Evolutionary conservation across 2,888 invertebrate genomes (phyloP), one percentile per base, ranked within the genome.

Genomic region (Tipula unca): DNA sequence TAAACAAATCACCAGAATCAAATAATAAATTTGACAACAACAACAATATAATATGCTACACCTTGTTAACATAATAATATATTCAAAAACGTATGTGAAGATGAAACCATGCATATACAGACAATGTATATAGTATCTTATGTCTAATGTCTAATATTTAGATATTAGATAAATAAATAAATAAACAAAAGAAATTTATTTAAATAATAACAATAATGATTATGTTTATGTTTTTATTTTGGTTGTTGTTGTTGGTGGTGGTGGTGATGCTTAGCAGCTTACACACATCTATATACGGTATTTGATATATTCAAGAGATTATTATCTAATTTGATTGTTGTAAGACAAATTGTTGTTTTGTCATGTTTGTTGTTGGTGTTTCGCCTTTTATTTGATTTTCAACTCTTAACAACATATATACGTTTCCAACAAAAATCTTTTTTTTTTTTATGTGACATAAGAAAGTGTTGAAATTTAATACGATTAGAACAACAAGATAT

Each of bases 171-270:
- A 69, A 69, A 69, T 69, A 69, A 69, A 69, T 69, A 69, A 69
- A 20, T 25, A 69, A 69, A 69, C 69, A 69, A 69, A 69, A 25
- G 69, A 25, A 69, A 69, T 69, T 69, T 69, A 69, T 69, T 69
- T 69, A 69, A 69, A 69, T 69, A 69, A 25, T 69, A 69, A 69
- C 69, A 69, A 69, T 69, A 69, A 69, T 69, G 69, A 69, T 69
- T 69, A 69, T 69, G 69, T 69, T 69, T 69, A 10, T 69, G 25
- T 69, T 69, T 20, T 69, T 20, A 25, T 25, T n/a, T 48, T 48
- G 48, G 32, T 48, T 48, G 48, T 48, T 48, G 17, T 48, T 17
- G n/a, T 17, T 48, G 17, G 48, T 48, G 3, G 2, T 54, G 48
- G 4, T 54, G 17, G 8, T 4, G 48, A 4, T 54, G 48, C n/a